These are phyloP conservation scores for Threskiornis aethiopicus DNA, from an alignment of 2,797 vertebrate species.

Conservation along the genomic window DNA sequence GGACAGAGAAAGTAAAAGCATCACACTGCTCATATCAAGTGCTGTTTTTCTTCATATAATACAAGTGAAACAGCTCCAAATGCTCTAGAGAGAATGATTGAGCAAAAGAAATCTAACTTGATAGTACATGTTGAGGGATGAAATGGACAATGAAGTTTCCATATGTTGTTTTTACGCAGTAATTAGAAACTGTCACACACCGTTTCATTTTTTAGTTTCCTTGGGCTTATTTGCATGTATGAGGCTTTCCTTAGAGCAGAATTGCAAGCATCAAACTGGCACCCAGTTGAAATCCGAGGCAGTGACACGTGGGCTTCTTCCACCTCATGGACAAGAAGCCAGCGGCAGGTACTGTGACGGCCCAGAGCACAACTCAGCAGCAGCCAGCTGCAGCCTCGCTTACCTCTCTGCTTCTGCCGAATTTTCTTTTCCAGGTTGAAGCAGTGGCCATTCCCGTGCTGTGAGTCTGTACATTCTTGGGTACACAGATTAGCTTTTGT, in stretches of 20 bases:
- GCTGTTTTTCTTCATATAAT: slow-evolving; percentile 38
- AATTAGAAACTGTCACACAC: slow-evolving; percentile 88
- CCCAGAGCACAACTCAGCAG: not conserved
- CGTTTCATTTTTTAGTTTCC: slow-evolving; percentile 80
- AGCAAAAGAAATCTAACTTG: slow-evolving; percentile 81
- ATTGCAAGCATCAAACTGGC: slow-evolving; percentile 67
- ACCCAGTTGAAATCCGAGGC: slow-evolving; percentile 54
- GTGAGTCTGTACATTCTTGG: not conserved
- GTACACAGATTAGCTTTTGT: not conserved
- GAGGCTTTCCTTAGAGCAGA: slow-evolving; percentile 72
- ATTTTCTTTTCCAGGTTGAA: not conserved
- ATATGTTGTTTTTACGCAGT: slow-evolving; percentile 88
- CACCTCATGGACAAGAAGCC: slow-evolving; percentile 59
- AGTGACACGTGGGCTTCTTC: slow-evolving; percentile 54
- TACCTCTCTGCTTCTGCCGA: not conserved
- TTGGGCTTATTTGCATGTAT: slow-evolving; percentile 77
- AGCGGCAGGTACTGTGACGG: slow-evolving; percentile 46
- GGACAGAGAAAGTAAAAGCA: slow-evolving; percentile 58
- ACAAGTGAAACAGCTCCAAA: slow-evolving; percentile 66
- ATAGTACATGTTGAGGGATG: slow-evolving; percentile 83
- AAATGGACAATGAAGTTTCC: slow-evolving; percentile 91
- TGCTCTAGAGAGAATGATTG: slow-evolving; percentile 76
- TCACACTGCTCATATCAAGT: slow-evolving; percentile 24
- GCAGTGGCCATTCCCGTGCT: not conserved
- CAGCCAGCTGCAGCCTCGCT: not conserved